A percentile compares a stretch with the other conserved stretches of the same genome.
phyloP scores from a whole-genome alignment of 1,140 invertebrate genomes.

The Aphelenchoides fujianensis region DNA sequence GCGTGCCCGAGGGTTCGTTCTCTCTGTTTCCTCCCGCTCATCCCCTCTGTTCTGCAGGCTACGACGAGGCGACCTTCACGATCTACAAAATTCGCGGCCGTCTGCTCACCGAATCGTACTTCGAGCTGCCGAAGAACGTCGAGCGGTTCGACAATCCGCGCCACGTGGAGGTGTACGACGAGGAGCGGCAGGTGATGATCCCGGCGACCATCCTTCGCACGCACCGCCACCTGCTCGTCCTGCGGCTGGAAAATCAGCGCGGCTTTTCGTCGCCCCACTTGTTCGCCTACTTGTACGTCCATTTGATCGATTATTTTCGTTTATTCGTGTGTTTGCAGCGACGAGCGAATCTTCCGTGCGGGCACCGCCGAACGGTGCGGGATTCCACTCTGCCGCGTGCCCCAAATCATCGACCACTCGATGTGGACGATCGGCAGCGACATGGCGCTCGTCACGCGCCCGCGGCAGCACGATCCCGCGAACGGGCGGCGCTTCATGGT shows the following conservation, averaged over 20 bases:
- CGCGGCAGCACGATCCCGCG: background rate
- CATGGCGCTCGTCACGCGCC: background rate
- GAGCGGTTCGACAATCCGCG: constrained; percentile 9
- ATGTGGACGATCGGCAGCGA: background rate
- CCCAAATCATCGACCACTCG: background rate
- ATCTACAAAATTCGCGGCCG: constrained; percentile 18
- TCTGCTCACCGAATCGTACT: background rate
- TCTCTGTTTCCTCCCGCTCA: background rate
- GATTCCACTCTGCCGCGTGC: background rate
- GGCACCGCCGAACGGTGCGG: constrained; percentile 3
- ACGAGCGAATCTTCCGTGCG: constrained; percentile 9
- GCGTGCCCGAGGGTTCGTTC: background rate
- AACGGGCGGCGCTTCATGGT: constrained; percentile 4
- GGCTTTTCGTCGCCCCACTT: background rate
- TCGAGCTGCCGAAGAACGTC: constrained; percentile 19
- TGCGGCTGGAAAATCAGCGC: constrained; percentile 1
- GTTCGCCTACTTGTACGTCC: constrained; percentile 19
- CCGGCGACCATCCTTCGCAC: constrained; percentile 16
- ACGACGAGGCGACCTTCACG: constrained; percentile 13
- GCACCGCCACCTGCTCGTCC: constrained; percentile 16
- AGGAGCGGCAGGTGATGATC: background rate
- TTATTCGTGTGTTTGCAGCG: constrained; percentile 6
- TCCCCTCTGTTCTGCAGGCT: background rate
- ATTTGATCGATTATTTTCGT: too few species aligned
- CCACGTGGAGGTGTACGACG: constrained; percentile 18